phyloP scores from a whole-genome alignment of 2,113 vertebrate genomes.

The Oryzias woworae region DNA sequence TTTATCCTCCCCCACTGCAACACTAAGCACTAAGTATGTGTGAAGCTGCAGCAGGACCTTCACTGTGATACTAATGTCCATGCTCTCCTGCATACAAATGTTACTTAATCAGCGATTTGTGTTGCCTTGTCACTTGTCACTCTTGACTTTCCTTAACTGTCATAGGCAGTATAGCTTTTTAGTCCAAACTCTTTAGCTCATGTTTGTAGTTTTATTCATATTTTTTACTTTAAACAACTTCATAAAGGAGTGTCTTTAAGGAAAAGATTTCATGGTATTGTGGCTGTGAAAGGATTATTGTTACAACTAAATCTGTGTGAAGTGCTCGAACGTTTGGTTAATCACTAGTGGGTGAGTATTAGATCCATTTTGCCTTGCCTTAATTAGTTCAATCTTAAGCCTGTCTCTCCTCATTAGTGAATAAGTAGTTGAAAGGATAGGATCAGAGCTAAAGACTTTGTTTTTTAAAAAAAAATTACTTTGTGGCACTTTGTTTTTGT shows the following conservation, averaged over 20 bases:
- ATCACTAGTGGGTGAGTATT: slow-evolving; percentile 73
- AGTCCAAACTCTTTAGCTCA: slow-evolving; percentile 27
- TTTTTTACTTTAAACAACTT: slow-evolving; percentile 20
- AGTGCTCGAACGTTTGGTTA: slow-evolving; percentile 60
- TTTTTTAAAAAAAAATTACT: slow-evolving; percentile 57
- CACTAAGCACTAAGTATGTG: slow-evolving; percentile 70
- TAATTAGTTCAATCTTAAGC: slow-evolving; percentile 80
- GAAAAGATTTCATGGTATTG: slow-evolving; percentile 11
- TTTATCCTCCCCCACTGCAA: slow-evolving; percentile 66
- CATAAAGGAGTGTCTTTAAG: slow-evolving; percentile 10
- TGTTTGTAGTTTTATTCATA: slow-evolving; percentile 6
- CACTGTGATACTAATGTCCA: slow-evolving; percentile 79
- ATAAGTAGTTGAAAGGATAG: slow-evolving; percentile 45
- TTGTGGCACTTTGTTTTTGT: slow-evolving; percentile 43
- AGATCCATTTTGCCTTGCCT: slow-evolving; percentile 67
- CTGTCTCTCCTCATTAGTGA: slow-evolving; percentile 75
- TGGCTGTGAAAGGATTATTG: slow-evolving; percentile 33
- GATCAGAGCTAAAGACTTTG: slow-evolving; percentile 49
- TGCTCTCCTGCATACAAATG: slow-evolving; percentile 80
- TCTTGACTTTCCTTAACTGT: slow-evolving; percentile 64
- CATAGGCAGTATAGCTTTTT: slow-evolving; percentile 58
- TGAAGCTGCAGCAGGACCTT: slow-evolving; percentile 71
- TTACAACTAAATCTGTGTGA: slow-evolving; percentile 26
- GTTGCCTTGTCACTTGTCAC: slow-evolving; percentile 62
- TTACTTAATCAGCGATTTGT: slow-evolving; percentile 65